phyloP scores from a whole-genome alignment of 2,113 vertebrate genomes.

The Pachypanchax playfairii region DNA sequence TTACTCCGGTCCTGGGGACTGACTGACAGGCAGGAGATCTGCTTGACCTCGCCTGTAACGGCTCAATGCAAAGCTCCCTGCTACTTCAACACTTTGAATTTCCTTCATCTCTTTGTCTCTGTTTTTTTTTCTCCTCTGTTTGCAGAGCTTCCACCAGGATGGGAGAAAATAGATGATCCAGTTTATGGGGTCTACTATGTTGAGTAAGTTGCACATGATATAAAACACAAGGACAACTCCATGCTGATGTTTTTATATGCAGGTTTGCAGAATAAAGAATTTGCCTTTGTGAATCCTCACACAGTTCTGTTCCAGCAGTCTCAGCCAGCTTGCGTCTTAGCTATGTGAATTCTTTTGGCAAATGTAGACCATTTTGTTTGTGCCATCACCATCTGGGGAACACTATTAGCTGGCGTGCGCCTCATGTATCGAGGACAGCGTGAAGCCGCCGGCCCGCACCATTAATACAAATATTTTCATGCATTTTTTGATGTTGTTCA shows the following conservation, averaged over 20 bases:
- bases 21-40: constrained; percentile 46
- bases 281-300: not conserved
- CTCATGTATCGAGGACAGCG: constrained; percentile 30
- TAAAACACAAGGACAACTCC: not conserved
- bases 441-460: constrained; percentile 21
- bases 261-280: too few relatives aligned
- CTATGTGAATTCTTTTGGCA: constrained; percentile 36
- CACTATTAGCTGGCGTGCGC: too few relatives aligned
- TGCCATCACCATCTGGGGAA: constrained; percentile 47
- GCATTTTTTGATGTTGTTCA: constrained; percentile 62
- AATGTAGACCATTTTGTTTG: constrained; percentile 63
- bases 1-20: constrained; percentile 41
- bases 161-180: constrained; percentile 99
- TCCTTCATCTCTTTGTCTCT: constrained; percentile 24
- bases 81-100: not conserved
- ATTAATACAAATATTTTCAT: constrained; percentile 63
- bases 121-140: constrained; percentile 32
- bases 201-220: constrained; percentile 89
- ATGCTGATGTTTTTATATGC: not conserved
- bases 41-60: constrained; percentile 20
- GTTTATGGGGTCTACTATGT: constrained; percentile 99
- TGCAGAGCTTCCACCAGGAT: constrained; percentile 94
- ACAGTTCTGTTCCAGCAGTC: constrained; percentile 7
- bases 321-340: not conserved
- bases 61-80: constrained; percentile 20